These are phyloP conservation scores for Dexiosoma caninum DNA, from an alignment of 2,888 invertebrate genomes.

Conservation along the genomic window DNA sequence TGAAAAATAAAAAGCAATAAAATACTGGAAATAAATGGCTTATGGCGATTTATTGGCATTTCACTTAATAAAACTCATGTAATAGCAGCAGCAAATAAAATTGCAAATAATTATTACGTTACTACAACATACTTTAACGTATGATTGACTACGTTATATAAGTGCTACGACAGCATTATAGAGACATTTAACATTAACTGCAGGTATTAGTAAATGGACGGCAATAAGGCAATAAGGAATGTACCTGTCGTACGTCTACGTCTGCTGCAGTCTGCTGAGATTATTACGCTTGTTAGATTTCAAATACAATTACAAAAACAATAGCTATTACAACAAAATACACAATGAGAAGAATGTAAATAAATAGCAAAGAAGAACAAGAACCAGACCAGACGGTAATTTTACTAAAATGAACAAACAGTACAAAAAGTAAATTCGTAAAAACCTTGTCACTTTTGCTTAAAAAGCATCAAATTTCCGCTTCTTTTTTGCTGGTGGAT, in stretches of 20 bases:
- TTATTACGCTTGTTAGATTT: constrained; percentile 55
- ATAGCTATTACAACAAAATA: neutral
- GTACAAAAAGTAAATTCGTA: constrained; percentile 34
- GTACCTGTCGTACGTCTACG: too few species aligned
- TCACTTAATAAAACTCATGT: constrained; percentile 43
- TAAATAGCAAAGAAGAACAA: neutral
- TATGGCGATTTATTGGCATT: constrained; percentile 27
- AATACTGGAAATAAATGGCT: constrained; percentile 12
- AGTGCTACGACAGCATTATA: neutral
- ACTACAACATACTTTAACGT: constrained; percentile 44
- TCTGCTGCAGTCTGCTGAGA: constrained; percentile 29
- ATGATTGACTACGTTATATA: constrained; percentile 29
- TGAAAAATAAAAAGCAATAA: neutral
- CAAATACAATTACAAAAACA: constrained; percentile 41
- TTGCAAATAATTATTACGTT: constrained; percentile 28
- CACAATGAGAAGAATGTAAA: constrained; percentile 1
- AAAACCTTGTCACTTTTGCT: constrained; percentile 54
- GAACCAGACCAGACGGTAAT: constrained; percentile 15
- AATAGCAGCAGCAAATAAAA: constrained; percentile 18
- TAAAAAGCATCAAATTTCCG: constrained; percentile 55
- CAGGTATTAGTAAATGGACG: neutral
- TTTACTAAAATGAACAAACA: constrained; percentile 7
- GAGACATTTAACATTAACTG: constrained; percentile 23
- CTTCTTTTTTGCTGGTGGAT: neutral
- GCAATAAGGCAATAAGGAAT: too few species aligned